Base-by-base conservation (phyloP, 2,113 vertebrate genomes). In the Siphamia tubifer region DNA sequence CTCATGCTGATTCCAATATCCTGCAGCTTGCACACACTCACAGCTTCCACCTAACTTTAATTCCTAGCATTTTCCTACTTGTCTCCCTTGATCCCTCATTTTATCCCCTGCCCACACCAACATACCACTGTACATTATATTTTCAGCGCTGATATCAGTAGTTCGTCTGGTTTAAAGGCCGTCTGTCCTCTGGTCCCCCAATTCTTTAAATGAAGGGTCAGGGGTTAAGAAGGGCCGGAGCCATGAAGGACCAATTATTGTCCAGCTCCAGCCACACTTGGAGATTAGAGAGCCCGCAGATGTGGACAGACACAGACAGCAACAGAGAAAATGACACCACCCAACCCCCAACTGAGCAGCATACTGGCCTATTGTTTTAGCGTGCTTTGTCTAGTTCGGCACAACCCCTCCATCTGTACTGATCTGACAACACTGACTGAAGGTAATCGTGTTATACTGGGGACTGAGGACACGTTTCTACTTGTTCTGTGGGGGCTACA, bases 241-340 rank as follows among this genome's bases (percentile, higher is more conserved):
- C 68, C 35, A 16, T 66, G 78, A 74, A 87, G 83, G 78, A 82
- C 83, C 86, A 92, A 91, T 91, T 83, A 90, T 82, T 74, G 81
- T 67, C 76, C 82, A 71, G 77, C 83, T 86, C 66, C 69, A 47
- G 64, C 62, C 69, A 35, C 36, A 40, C 75, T 85, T 70, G 75
- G 75, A 42, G 20, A 24, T 57, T 52, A 47, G 43, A 63, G 75
- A 66, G 62, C 52, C 45, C 51, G 55, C 57, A 69, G 64, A 80
- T 81, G 53, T 63, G 64, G 35, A 58, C 39, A 79, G 79, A 67
- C 65, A 62, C 76, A 75, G 53, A 60, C 19, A 54, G 28, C 30
- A 42, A 60, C 21, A 68, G 20, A 74, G 62, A 62, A 73, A 72
- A 71, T 55, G 54, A 83, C 77, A 72, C 79, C 60, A 64, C 72